Evolutionary conservation across 2,888 invertebrate species (phyloP).

Genomic region (Eueremaeus valkanovi): DNA sequence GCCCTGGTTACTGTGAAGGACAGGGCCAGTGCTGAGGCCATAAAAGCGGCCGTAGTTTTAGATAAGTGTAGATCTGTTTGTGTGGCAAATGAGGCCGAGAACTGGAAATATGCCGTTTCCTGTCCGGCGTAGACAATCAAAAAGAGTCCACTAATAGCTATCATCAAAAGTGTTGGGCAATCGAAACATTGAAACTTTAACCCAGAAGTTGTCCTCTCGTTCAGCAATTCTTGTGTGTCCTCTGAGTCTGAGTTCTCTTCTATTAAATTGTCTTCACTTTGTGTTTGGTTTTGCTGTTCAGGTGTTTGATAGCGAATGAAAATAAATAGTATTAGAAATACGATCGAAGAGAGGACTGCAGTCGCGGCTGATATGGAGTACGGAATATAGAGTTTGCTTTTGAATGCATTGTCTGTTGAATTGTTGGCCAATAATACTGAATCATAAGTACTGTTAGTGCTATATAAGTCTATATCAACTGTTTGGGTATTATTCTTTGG

Average conservation of each 20-base stretch:
- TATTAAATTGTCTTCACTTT: too few species aligned
- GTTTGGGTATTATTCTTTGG: not conserved
- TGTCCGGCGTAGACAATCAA: constrained; percentile 27
- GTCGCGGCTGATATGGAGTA: constrained; percentile 31
- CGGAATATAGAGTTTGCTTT: constrained; percentile 35
- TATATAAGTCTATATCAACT: not conserved
- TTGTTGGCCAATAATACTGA: not conserved
- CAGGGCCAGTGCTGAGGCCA: constrained; percentile 37
- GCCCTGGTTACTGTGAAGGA: constrained; percentile 38
- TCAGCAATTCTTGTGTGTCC: not conserved
- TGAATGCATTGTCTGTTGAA: not conserved
- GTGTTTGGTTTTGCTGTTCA: not conserved
- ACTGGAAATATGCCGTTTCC: constrained; percentile 41
- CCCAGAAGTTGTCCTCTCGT: not conserved
- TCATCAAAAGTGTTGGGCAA: constrained; percentile 4
- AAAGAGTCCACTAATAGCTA: constrained; percentile 34
- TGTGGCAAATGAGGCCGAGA: constrained; percentile 41
- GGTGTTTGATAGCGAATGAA: constrained; percentile 29
- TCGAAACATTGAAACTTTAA: not conserved
- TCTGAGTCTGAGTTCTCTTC: too few species aligned
- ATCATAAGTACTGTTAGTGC: too few species aligned
- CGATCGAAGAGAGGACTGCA: constrained; percentile 28
- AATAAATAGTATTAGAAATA: constrained; percentile 22
- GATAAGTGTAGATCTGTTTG: constrained; percentile 36
- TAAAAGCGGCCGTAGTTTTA: constrained; percentile 37